Evolutionary conservation across 35 echinoderm and acorn worm species (phyloP), one percentile per base, ranked within the genome.

Genomic region (Anneissia japonica): DNA sequence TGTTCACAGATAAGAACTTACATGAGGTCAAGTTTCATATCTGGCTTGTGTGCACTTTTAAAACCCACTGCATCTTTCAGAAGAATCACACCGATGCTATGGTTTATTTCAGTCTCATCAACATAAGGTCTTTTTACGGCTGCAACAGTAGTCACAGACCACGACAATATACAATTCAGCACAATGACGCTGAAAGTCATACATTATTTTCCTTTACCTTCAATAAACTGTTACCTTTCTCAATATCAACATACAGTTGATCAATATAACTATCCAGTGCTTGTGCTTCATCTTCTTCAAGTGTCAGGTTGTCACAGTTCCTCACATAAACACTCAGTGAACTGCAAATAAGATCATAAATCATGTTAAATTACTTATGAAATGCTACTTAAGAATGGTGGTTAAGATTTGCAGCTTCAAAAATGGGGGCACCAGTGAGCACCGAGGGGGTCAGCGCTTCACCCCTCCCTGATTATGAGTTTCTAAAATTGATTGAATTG

Each of bases 311-410:
- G 81, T 93, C 92, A 86, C 92, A 93, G 38, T 93, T 93, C 13
- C 89, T 87, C 37, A 93, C 92, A 89, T 93, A 93, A 0, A 93
- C 84, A 90, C 92, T 93, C 30, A 93, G 30, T 30, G 92, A 93
- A 83, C 92, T 93, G 79, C 16, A 93, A 77, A 80, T 46, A 34
- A 41, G 33, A 82, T n/a, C 26, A 36, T 55, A 85, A 0, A 64
- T 21, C 31, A n/a, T 85, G 32, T n/a, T n/a, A n/a, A n/a, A n/a
- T n/a, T n/a, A 11, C 10, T 55, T 74, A 23, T 46, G 41, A 29
- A 83, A 39, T 6, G 3, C 12, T 12, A 29, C 0, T 6, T 4
- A 34, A 37, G 28, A 0, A 37, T 0, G 45, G 17, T 14, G 6
- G n/a, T 35, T 83, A 30, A 46, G 3, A 55, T n/a, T n/a, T n/a